Base-by-base conservation (phyloP, 2,797 vertebrate genomes). In the Ptychobarbus kaznakovi region DNA sequence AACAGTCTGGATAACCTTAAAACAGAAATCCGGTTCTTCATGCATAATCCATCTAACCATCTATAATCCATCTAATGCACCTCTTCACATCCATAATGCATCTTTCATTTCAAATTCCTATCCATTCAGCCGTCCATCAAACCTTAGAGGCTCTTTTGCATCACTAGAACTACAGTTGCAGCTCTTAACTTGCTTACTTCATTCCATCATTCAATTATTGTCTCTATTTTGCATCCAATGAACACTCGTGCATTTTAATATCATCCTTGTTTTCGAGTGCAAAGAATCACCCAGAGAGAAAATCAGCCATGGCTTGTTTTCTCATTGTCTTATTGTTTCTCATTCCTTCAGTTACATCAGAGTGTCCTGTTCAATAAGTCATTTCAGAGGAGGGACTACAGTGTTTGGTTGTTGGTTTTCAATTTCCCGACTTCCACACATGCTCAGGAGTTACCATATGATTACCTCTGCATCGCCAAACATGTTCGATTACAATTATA, bases 371-470 rank as follows among this genome's bases (percentile, higher is more conserved):
- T 82, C 85, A 76, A 81, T 74, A 75, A 68, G 72, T 75, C 63
- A 81, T 76, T 86, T 75, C 78, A 81, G n/a, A 70, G 32, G 12
- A 70, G 40, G 3, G 15, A 28, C 56, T 85, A 69, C 69, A 81
- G 82, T 40, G 53, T 77, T 81, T 81, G 72, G 63, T 56, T 73
- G 79, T 42, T 81, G 82, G 51, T 25, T 82, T 87, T 85, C 73
- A 87, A 72, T 87, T 85, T 79, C 86, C 66, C 22, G 53, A 79
- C 79, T 63, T 85, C 42, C 51, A 38, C 74, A 85, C 82, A 72
- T 4, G 15, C 77, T 51, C 25, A 22, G n/a, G 9, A 79, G 84
- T 82, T 78, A 63, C 73, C 15, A 65, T n/a, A 46, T 42, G 28
- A 85, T 82, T 77, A 78, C 73, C 61, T 61, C 66, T 82, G 74